A percentile compares a stretch with the other conserved stretches of the same genome.
These are phyloP conservation scores for Philotrypesis tridentata DNA, from an alignment of 1,140 invertebrate genomes.

Conservation along the genomic window DNA sequence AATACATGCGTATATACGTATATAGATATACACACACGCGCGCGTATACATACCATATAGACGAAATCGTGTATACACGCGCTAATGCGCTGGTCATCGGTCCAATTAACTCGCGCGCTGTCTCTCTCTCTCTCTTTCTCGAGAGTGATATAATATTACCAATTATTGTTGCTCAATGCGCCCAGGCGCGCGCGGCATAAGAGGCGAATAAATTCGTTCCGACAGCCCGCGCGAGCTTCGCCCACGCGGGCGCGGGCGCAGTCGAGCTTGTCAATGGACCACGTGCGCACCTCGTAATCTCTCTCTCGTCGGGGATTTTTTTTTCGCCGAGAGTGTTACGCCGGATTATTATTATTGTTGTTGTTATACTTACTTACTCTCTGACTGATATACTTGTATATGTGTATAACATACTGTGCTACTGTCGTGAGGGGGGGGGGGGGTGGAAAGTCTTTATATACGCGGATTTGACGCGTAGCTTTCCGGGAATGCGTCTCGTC, in stretches of 20 bases:
- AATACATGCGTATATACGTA: too few relatives aligned
- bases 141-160: conserved; percentile 27
- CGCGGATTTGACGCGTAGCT: too few relatives aligned
- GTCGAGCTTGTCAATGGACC: conserved; percentile 9
- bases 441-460: too few relatives aligned
- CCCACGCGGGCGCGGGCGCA: conserved; percentile 12
- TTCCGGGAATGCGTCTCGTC: neutral
- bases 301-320: neutral
- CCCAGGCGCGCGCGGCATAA: neutral
- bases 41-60: neutral
- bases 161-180: conserved; percentile 37
- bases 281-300: conserved; percentile 13
- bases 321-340: too few relatives aligned
- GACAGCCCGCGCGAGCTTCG: conserved; percentile 1
- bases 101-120: conserved; percentile 19
- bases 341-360: neutral
- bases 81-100: conserved; percentile 5
- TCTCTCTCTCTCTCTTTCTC: too few relatives aligned
- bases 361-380: too few relatives aligned
- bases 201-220: conserved; percentile 31
- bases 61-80: neutral
- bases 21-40: neutral
- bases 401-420: too few relatives aligned
- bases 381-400: too few relatives aligned
- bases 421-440: too few relatives aligned